Evolutionary conservation across 2,888 invertebrate genomes (phyloP).

Genomic region (Oligia strigilis): DNA sequence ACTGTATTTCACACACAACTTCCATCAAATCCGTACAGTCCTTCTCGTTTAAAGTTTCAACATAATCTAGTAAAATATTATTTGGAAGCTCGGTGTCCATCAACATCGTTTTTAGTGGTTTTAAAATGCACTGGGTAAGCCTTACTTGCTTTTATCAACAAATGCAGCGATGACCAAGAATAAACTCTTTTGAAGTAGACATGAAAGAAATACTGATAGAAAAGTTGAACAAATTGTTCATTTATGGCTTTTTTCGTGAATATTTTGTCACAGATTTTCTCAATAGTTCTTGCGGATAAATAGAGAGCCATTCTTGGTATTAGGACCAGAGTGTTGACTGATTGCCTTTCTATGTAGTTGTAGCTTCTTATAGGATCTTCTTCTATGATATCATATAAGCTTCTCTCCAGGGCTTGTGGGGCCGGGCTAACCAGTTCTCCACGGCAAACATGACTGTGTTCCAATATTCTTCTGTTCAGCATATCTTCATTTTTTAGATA

Average conservation of each 20-base stretch:
- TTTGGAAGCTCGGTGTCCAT: constrained; percentile 17
- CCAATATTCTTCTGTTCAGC: constrained; percentile 3
- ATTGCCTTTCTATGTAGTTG: constrained; percentile 33
- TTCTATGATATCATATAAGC: constrained; percentile 41
- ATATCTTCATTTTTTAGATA: constrained; percentile 33
- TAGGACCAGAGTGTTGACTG: constrained; percentile 4
- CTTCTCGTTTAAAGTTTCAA: constrained; percentile 26
- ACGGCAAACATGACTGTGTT: not conserved
- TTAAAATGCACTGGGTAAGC: constrained; percentile 36
- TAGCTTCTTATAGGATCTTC: constrained; percentile 40
- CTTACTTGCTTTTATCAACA: constrained; percentile 52
- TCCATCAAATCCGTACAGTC: constrained; percentile 32
- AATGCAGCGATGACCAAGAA: constrained; percentile 49
- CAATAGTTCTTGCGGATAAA: constrained; percentile 34
- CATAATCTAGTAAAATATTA: constrained; percentile 46
- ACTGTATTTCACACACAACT: constrained; percentile 5
- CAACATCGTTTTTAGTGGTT: constrained; percentile 13
- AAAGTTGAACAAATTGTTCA: constrained; percentile 32
- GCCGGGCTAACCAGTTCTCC: not conserved
- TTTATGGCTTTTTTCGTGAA: constrained; percentile 32
- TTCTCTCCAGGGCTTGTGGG: constrained; percentile 14
- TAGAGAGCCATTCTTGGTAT: constrained; percentile 39
- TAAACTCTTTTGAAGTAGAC: constrained; percentile 36
- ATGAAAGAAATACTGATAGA: constrained; percentile 41
- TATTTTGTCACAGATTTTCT: constrained; percentile 29